Conservation (phyloP, 2,797 vertebrate genomes). For the Erpetoichthys calabaricus region DNA sequence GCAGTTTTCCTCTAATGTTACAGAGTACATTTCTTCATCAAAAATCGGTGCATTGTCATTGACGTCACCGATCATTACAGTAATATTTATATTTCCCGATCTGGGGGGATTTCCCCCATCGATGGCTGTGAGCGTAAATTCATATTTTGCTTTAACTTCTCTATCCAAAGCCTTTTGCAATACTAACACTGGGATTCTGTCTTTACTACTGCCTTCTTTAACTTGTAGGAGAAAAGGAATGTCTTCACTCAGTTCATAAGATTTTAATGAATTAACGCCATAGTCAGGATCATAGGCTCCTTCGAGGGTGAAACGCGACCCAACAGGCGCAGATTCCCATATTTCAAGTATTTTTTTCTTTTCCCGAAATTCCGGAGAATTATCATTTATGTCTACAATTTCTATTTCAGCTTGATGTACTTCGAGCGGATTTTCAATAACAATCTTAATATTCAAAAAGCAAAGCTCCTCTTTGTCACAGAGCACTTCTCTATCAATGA, state of each 20-base stretch:
- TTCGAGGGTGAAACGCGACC: conserved; percentile 70
- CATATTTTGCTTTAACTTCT: conserved; percentile 52
- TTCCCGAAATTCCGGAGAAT: conserved; percentile 64
- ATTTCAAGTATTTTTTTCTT: conserved; percentile 66
- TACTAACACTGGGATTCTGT: conserved; percentile 72
- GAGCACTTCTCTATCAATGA: conserved; percentile 64
- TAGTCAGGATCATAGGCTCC: conserved; percentile 76
- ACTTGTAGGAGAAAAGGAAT: conserved; percentile 67
- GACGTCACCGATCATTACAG: conserved; percentile 53
- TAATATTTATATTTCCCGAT: conserved; percentile 49
- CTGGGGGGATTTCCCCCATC: conserved; percentile 67
- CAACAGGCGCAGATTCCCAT: conserved; percentile 59
- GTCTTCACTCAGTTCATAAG: conserved; percentile 62
- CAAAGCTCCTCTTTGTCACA: conserved; percentile 49
- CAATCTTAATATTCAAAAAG: conserved; percentile 66
- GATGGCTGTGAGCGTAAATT: conserved; percentile 61
- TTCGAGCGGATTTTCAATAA: conserved; percentile 59
- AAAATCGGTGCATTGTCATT: conserved; percentile 38
- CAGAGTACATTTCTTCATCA: conserved; percentile 38
- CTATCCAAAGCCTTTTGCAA: conserved; percentile 63
- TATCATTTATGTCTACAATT: conserved; percentile 80
- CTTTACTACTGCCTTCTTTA: conserved; percentile 50
- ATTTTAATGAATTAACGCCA: conserved; percentile 65
- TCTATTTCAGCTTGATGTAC: conserved; percentile 73
- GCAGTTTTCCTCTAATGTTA: conserved; percentile 56